Evolutionary conservation across 64 coral and sea anemone genomes (phyloP).

Genomic region (Cladopsammia gracilis): DNA sequence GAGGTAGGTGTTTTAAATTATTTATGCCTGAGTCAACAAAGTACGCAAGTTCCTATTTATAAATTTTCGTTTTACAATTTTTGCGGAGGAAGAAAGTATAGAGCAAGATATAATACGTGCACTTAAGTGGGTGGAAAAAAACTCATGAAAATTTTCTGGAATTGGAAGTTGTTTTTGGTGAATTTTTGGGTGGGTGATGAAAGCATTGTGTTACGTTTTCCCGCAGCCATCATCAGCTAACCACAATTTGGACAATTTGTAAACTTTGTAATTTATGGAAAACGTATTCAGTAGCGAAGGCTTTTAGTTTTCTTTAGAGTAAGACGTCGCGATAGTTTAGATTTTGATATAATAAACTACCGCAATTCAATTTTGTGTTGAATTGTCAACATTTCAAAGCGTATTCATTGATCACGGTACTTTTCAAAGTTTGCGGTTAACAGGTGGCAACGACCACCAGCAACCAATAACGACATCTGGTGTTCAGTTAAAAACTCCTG

Average conservation of each 20-base stretch:
- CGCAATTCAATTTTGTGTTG: neutral
- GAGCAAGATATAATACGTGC: neutral
- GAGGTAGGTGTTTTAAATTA: neutral
- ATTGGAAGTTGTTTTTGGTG: neutral
- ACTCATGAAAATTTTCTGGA: too few relatives aligned
- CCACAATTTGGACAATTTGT: neutral
- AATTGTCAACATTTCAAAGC: neutral
- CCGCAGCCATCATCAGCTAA: neutral
- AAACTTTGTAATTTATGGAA: neutral
- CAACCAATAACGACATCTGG: neutral
- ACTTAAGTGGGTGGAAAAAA: neutral
- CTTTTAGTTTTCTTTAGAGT: too few relatives aligned
- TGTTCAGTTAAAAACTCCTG: neutral
- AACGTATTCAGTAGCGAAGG: neutral
- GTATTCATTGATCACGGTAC: neutral
- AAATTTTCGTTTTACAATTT: neutral
- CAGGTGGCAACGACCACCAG: constrained; percentile 10
- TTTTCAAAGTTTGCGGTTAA: neutral
- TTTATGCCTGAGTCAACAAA: neutral
- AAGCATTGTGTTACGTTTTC: neutral
- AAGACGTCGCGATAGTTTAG: too few relatives aligned
- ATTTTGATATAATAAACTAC: neutral
- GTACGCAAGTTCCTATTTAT: constrained; percentile 21
- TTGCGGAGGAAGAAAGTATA: neutral
- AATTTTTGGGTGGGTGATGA: neutral